A percentile compares a stretch with the other conserved stretches of the same genome.
phyloP scores from a whole-genome alignment of 2,113 vertebrate genomes.

The Todiramphus saurophagus region DNA sequence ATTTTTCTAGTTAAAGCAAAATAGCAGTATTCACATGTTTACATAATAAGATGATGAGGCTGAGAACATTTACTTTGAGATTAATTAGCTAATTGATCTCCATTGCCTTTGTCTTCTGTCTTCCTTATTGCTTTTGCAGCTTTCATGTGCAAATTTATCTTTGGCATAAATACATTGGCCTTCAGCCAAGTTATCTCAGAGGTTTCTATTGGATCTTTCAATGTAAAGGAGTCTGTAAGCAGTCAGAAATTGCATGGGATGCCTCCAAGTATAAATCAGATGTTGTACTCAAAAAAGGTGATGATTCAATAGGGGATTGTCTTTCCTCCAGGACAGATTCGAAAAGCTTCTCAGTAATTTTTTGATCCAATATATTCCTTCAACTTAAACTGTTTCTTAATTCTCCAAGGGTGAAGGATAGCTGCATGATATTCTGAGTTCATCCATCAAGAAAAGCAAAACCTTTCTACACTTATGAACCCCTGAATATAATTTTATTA shows the following conservation, averaged over 20 bases:
- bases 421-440: neutral
- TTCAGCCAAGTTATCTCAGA: neutral
- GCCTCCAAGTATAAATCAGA: neutral
- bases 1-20: neutral
- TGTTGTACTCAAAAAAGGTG: neutral
- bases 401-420: neutral
- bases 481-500: neutral
- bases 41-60: neutral
- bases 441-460: neutral
- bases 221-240: neutral
- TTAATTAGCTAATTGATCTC: constrained; percentile 33
- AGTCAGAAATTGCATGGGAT: neutral
- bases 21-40: neutral
- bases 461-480: neutral
- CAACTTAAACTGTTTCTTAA: neutral
- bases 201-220: neutral
- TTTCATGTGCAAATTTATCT: neutral
- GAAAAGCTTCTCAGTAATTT: neutral
- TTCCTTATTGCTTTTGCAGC: neutral
- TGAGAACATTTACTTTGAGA: neutral
- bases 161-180: neutral
- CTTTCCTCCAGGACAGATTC: neutral
- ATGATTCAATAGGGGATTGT: neutral
- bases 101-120: neutral
- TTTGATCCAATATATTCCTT: neutral